phyloP scores from a whole-genome alignment of 2,113 vertebrate genomes.

The Heptranchias perlo region DNA sequence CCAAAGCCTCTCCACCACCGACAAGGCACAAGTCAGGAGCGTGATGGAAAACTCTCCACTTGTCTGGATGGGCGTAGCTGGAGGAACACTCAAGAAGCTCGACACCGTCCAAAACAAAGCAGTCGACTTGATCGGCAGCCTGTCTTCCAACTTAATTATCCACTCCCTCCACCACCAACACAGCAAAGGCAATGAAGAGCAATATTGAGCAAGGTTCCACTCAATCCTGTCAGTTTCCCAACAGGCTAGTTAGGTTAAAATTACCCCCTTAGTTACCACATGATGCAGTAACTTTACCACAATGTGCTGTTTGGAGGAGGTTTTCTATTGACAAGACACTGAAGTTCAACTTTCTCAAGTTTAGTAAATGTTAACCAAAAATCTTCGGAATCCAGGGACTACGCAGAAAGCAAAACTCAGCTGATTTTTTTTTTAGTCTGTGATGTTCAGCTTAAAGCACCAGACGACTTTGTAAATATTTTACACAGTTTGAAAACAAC shows the following conservation, averaged over 20 bases:
- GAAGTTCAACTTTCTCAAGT: neutral
- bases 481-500: neutral
- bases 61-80: neutral
- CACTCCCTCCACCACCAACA: no score
- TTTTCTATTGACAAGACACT: neutral
- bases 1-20: no score
- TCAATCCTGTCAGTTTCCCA: no score
- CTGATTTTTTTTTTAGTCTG: neutral
- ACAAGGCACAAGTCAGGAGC: no score
- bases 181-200: no score
- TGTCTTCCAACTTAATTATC: no score
- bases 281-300: neutral
- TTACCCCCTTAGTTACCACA: neutral
- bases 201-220: no score
- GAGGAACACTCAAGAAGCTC: neutral
- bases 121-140: no score
- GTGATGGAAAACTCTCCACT: no score
- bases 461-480: slow-evolving; percentile 33
- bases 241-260: no score
- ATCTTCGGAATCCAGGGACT: neutral
- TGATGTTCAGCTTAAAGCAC: slow-evolving; percentile 1
- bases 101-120: no score
- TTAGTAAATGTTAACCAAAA: neutral
- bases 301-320: neutral
- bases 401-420: neutral